A percentile compares a stretch with the other conserved stretches of the same genome.
These are phyloP conservation scores for Heliconius erato DNA, from an alignment of 2,888 invertebrate species.

Conservation along the genomic window DNA sequence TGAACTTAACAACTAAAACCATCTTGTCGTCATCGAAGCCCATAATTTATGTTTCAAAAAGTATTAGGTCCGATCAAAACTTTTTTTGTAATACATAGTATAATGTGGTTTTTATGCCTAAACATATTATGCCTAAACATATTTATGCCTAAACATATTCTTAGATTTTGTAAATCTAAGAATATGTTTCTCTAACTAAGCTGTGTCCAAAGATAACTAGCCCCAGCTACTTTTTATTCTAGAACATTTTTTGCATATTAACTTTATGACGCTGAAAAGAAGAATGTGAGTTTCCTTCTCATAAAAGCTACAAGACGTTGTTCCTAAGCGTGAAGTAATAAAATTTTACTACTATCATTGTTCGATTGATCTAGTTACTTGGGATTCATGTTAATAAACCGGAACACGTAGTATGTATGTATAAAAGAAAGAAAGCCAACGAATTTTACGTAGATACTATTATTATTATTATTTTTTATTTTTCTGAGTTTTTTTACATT, in stretches of 20 bases:
- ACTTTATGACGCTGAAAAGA: neutral
- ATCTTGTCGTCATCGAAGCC: neutral
- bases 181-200: neutral
- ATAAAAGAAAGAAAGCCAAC: neutral
- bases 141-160: no score
- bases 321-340: neutral
- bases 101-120: constrained; percentile 19
- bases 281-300: neutral
- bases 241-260: neutral
- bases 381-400: neutral
- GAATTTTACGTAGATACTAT: neutral
- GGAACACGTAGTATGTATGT: neutral
- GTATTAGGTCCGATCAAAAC: neutral
- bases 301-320: neutral
- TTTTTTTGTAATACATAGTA: constrained; percentile 6
- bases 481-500: neutral
- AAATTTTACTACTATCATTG: neutral
- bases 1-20: constrained; percentile 20
- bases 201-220: constrained; percentile 6
- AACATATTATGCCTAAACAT: no score
- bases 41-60: constrained; percentile 19
- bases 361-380: neutral
- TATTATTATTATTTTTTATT: neutral
- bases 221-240: neutral
- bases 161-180: no score